Conservation (phyloP, 1,140 invertebrate genomes). For the Diorhabda elongata region DNA sequence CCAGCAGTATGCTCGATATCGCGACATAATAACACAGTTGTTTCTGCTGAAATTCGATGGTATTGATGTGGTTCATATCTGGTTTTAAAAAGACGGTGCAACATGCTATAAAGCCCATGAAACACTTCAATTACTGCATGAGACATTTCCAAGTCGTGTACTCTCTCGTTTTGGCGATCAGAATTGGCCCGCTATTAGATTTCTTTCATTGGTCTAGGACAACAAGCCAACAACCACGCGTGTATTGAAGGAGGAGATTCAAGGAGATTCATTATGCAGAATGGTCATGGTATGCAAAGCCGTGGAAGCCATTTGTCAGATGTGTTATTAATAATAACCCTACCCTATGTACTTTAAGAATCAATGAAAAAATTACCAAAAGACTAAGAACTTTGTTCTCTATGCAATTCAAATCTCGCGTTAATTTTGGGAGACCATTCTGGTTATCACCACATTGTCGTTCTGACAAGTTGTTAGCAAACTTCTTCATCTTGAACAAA, state of each 20-base stretch:
- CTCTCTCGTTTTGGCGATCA: constrained; percentile 33
- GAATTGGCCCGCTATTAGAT: constrained; percentile 26
- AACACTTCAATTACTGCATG: constrained; percentile 32
- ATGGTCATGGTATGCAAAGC: not conserved
- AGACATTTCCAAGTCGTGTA: constrained; percentile 32
- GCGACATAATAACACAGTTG: not conserved
- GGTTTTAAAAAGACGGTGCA: not conserved
- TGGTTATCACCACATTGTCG: too few species aligned
- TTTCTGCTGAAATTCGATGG: not conserved
- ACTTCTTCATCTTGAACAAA: too few species aligned
- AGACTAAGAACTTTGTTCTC: too few species aligned
- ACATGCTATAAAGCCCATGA: constrained; percentile 26
- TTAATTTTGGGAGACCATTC: too few species aligned
- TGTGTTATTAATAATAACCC: not conserved
- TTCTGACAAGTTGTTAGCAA: too few species aligned
- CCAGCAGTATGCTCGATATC: not conserved
- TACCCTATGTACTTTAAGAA: too few species aligned
- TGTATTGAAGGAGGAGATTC: not conserved
- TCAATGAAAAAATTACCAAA: too few species aligned
- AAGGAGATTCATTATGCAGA: not conserved
- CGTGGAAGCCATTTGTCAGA: not conserved
- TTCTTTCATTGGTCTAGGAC: constrained; percentile 2
- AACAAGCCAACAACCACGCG: not conserved
- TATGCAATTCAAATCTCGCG: too few species aligned
- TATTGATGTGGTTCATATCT: not conserved